Evolutionary conservation across 2,797 vertebrate species (phyloP).

Genomic region (Pseudochaenichthys georgianus): DNA sequence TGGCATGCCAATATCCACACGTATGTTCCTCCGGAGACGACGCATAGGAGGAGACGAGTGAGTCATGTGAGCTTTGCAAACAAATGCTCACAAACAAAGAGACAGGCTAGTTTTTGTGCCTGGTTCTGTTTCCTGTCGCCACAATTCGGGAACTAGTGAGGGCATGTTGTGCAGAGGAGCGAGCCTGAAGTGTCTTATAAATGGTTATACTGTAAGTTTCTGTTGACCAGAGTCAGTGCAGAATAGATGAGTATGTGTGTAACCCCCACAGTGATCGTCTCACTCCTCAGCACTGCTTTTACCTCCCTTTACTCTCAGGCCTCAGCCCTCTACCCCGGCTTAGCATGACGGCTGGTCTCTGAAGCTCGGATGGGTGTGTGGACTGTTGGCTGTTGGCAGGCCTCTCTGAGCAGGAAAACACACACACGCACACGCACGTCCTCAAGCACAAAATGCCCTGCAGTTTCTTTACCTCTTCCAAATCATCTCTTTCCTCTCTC

Average conservation of each 20-base stretch:
- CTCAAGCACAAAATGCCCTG: slow-evolving; percentile 42
- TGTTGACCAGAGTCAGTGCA: slow-evolving; percentile 46
- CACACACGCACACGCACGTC: slow-evolving; percentile 24
- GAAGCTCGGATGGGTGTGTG: slow-evolving; percentile 49
- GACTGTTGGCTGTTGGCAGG: slow-evolving; percentile 38
- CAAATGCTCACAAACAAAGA: slow-evolving; percentile 57
- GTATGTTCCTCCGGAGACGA: slow-evolving; percentile 57
- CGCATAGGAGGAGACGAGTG: slow-evolving; percentile 30
- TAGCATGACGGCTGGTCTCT: slow-evolving; percentile 41
- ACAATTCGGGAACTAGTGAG: slow-evolving; percentile 61
- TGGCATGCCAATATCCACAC: slow-evolving; percentile 63
- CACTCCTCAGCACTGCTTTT: slow-evolving; percentile 43
- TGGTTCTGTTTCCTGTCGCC: slow-evolving; percentile 70
- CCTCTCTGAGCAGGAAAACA: slow-evolving; percentile 36
- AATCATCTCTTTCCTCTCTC: slow-evolving; percentile 57
- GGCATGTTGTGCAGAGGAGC: slow-evolving; percentile 32
- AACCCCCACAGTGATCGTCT: slow-evolving; percentile 52
- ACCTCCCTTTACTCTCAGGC: slow-evolving; percentile 41
- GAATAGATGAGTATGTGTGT: slow-evolving; percentile 50
- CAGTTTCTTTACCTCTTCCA: slow-evolving; percentile 67
- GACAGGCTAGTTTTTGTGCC: slow-evolving; percentile 24
- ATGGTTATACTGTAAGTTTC: slow-evolving; percentile 57
- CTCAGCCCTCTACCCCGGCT: slow-evolving; percentile 40
- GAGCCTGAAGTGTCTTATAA: slow-evolving; percentile 57
- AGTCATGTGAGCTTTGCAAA: slow-evolving; percentile 57